Base-by-base conservation (phyloP, 1,140 invertebrate genomes). In the Diabrotica undecimpunctata region DNA sequence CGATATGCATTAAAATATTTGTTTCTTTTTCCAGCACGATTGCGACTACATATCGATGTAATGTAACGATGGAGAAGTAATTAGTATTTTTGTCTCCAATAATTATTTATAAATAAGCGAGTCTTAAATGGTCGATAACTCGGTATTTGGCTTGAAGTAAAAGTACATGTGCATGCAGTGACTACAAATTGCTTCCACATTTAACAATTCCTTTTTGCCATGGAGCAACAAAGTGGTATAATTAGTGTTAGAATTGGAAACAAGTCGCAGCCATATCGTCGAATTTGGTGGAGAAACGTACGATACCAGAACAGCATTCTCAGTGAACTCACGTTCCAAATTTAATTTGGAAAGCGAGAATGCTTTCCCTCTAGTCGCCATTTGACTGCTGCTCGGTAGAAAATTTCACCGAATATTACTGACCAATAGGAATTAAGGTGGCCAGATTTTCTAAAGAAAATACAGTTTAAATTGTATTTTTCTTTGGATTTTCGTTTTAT, bases 391-490 rank as follows among this genome's bases (percentile, higher is more conserved):
- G n/a, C 6, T 8, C 41, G 41, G 41, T 46, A 46, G 41, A 46
- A 46, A 46, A 46, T 46, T 46, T 46, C 41, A 46, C 8, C 41
- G n/a, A 46, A 46, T 46, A 46, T 46, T 46, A 46, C 41, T 46
- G 41, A 46, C 41, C 41, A 46, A 46, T 46, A 46, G 41, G 41
- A 46, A 46, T 46, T 46, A 46, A 46, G 41, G 41, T n/a, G 41
- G n/a, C 41, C 41, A 46, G 41, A 46, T 46, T 46, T 46, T n/a
- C 41, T 46, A 46, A 46, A 46, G 41, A 46, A 46, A 46, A 46
- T 46, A 46, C 8, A 46, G 41, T n/a, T 46, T 46, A 46, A 46
- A 46, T 46, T n/a, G 41, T 46, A 46, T 46, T 46, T 46, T 46
- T 46, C 41, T 46, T 46, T 6, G 41, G 41, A n/a, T 10, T 46